Evolutionary conservation across 2,113 vertebrate genomes (phyloP).

Genomic region (Platysteira castanea): DNA sequence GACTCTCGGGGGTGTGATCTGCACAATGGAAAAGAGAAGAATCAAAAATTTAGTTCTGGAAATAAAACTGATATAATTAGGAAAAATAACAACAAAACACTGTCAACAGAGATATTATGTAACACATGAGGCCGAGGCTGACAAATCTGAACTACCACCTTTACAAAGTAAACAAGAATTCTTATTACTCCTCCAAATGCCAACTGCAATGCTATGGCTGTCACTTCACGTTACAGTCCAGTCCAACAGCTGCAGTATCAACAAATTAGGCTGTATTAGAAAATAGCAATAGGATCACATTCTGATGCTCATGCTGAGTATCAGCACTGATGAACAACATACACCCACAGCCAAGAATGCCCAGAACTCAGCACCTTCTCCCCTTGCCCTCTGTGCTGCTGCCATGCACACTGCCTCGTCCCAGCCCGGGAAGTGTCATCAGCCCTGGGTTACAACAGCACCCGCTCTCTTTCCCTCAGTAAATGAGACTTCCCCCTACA

Average conservation of each 20-base stretch:
- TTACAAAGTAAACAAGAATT: constrained; percentile 44
- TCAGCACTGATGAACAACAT: neutral
- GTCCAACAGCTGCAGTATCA: neutral
- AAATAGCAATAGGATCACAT: neutral
- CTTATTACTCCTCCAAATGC: constrained; percentile 35
- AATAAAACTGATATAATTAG: neutral
- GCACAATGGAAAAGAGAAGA: neutral
- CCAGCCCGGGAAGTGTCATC: neutral
- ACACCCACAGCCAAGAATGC: neutral
- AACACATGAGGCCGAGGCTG: neutral
- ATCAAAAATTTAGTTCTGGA: neutral
- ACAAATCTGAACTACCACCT: neutral
- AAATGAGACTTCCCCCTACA: neutral
- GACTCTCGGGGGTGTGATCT: neutral
- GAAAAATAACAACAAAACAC: neutral
- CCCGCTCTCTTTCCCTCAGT: neutral
- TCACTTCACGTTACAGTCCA: constrained; percentile 15
- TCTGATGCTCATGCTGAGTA: neutral
- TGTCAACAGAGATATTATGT: too few relatives aligned
- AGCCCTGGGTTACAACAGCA: neutral
- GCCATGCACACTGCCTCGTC: neutral
- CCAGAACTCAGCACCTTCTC: neutral
- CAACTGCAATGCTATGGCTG: constrained; percentile 2
- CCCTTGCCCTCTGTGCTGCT: neutral
- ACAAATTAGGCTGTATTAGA: constrained; percentile 25